A percentile compares a stretch with the other conserved stretches of the same genome.
These are phyloP conservation scores for Austrolebias charrua DNA, from an alignment of 2,797 vertebrate species.

Conservation along the genomic window DNA sequence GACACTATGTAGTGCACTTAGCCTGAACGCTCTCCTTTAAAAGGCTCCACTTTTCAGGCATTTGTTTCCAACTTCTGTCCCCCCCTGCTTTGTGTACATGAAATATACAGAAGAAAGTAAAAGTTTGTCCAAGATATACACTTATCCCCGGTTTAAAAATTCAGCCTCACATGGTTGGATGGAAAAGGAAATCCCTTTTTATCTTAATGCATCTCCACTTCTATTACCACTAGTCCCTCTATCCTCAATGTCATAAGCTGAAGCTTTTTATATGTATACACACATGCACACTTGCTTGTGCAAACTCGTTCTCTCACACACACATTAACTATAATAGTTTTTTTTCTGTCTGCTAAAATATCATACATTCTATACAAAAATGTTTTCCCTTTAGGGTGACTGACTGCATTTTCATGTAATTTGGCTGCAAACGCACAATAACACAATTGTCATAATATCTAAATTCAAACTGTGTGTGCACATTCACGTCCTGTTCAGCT, in stretches of 20 bases:
- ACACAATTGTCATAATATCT: slow-evolving; percentile 68
- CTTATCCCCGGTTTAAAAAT: slow-evolving; percentile 36
- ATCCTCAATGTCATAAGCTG: slow-evolving; percentile 70
- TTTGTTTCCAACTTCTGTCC: slow-evolving; percentile 33
- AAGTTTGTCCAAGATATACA: slow-evolving; percentile 50
- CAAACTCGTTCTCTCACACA: slow-evolving; percentile 11
- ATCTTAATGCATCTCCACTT: slow-evolving; percentile 52
- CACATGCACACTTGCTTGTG: slow-evolving; percentile 41
- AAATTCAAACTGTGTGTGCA: slow-evolving; percentile 69
- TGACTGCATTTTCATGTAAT: slow-evolving; percentile 50
- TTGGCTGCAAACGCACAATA: slow-evolving; percentile 62
- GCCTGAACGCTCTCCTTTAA: slow-evolving; percentile 59
- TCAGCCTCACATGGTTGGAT: slow-evolving; percentile 50
- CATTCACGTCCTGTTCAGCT: slow-evolving; percentile 51
- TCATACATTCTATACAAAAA: slow-evolving; percentile 78
- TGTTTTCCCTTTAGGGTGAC: slow-evolving; percentile 63
- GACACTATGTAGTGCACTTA: slow-evolving; percentile 77
- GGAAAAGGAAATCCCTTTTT: slow-evolving; percentile 45
- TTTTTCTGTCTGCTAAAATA: slow-evolving; percentile 69
- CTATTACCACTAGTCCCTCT: slow-evolving; percentile 76
- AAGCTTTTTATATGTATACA: slow-evolving; percentile 64
- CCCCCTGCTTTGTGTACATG: slow-evolving; percentile 38
- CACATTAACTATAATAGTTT: slow-evolving; percentile 69
- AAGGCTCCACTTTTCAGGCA: slow-evolving; percentile 32
- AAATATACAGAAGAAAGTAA: slow-evolving; percentile 59